phyloP scores from a whole-genome alignment of 1,140 invertebrate genomes.

The Cryptotermes secundus region DNA sequence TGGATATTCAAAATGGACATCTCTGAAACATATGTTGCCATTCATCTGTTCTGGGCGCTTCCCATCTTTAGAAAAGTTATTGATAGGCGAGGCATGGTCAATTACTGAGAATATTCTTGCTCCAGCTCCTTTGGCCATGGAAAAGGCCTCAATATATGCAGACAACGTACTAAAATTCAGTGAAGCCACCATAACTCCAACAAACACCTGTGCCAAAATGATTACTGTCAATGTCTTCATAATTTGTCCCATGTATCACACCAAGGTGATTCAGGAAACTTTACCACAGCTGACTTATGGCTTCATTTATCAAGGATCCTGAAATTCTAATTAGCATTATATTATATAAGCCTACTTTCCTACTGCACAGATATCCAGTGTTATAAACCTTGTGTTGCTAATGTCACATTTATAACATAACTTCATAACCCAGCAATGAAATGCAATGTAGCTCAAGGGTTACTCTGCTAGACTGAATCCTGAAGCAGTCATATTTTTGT shows the following conservation, averaged over 20 bases:
- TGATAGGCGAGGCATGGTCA: slow-evolving; percentile 56
- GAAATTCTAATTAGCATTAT: too few relatives aligned
- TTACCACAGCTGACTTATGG: too few relatives aligned
- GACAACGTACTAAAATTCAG: slow-evolving; percentile 61
- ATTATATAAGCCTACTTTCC: too few relatives aligned
- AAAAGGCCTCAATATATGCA: slow-evolving; percentile 49
- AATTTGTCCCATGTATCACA: not conserved
- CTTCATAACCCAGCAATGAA: too few relatives aligned
- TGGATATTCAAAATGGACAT: slow-evolving; percentile 57
- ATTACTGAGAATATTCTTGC: slow-evolving; percentile 58
- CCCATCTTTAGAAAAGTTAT: slow-evolving; percentile 53
- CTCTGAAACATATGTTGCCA: slow-evolving; percentile 52
- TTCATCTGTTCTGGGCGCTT: slow-evolving; percentile 44
- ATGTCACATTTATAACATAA: too few relatives aligned
- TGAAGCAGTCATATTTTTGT: too few relatives aligned
- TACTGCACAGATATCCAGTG: too few relatives aligned
- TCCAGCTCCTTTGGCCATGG: slow-evolving; percentile 56
- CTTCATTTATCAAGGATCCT: too few relatives aligned
- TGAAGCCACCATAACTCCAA: slow-evolving; percentile 57
- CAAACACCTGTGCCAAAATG: slow-evolving; percentile 48
- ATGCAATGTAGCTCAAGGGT: too few relatives aligned
- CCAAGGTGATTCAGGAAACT: not conserved
- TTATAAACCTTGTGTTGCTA: too few relatives aligned
- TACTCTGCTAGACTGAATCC: too few relatives aligned
- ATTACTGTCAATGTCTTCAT: not conserved